Conservation (phyloP, 2,888 invertebrate species). For the Zelleria hepariella region DNA sequence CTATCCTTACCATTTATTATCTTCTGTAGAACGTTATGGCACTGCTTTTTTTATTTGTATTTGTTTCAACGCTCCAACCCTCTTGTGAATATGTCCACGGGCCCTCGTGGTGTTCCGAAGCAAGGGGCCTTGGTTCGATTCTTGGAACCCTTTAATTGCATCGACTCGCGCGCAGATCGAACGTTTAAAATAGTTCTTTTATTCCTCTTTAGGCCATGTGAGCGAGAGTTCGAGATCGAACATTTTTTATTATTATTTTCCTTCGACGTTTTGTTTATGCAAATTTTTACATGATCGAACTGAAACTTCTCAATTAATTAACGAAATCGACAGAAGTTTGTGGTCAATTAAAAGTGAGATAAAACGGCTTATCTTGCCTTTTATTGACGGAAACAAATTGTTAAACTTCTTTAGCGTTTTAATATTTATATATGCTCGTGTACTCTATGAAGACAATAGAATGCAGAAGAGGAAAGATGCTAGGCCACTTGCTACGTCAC, state of each 20-base stretch:
- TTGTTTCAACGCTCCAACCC: not conserved
- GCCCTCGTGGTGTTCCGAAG: not conserved
- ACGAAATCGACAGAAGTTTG: conserved; percentile 20
- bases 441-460: too few species aligned
- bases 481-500: too few species aligned
- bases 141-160: conserved; percentile 69
- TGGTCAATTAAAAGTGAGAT: not conserved
- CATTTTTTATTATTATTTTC: conserved; percentile 44
- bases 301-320: conserved; percentile 69
- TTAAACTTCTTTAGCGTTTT: not conserved
- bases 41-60: too few species aligned
- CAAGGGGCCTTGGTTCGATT: conserved; percentile 24
- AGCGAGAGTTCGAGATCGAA: conserved; percentile 51
- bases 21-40: too few species aligned
- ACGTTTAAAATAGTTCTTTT: conserved; percentile 69
- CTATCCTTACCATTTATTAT: too few species aligned
- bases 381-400: not conserved
- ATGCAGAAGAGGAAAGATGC: too few species aligned
- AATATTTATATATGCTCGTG: too few species aligned
- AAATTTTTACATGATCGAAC: conserved; percentile 64
- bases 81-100: not conserved
- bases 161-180: conserved; percentile 63
- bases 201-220: conserved; percentile 62
- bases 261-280: conserved; percentile 63
- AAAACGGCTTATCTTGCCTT: not conserved